Evolutionary conservation across 2,888 invertebrate genomes (phyloP), one percentile per base, ranked within the genome.

Genomic region (Lycocerus yunnanus): DNA sequence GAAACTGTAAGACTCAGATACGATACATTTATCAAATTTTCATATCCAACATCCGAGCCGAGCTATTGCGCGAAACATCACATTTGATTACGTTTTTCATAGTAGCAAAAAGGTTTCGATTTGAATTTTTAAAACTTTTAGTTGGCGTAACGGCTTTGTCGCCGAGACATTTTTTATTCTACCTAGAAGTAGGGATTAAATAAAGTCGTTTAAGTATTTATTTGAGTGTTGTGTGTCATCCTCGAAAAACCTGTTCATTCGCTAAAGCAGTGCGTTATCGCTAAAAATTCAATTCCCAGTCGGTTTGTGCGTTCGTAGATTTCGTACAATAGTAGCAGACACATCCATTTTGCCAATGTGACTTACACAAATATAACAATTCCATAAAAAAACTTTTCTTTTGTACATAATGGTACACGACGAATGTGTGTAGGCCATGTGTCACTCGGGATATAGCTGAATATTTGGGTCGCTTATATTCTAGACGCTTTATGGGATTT

Each of bases 341-440:
- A 76, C 73, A 76, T 76, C 76, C 73, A 76, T 76, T 76, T 76
- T 76, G 73, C 73, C 73, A 76, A 70, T 76, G 76, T 69, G 73
- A 76, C 76, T 76, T 76, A 76, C 76, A 76, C 76, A 71, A 75
- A 76, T 76, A 76, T 73, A 76, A 76, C 73, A 76, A 76, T 76
- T 76, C 76, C 71, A 73, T 70, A 76, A 76, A 76, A 76, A 76
- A 73, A 61, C 71, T 73, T 71, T 73, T 63, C 69, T 75, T 75
- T 75, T 72, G 73, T 73, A 76, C 72, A 76, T 76, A 73, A 73
- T 73, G 73, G 76, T 73, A 68, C 67, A 70, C 72, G 70, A 71
- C 69, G 72, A 73, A 73, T 71, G 73, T 73, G 73, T 73, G 76
- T 69, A 73, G 75, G 72, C 76, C 76, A 73, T 76, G 76, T 71